Evolutionary conservation across 2,888 invertebrate species (phyloP).

Genomic region (Drosophila hamatofila): DNA sequence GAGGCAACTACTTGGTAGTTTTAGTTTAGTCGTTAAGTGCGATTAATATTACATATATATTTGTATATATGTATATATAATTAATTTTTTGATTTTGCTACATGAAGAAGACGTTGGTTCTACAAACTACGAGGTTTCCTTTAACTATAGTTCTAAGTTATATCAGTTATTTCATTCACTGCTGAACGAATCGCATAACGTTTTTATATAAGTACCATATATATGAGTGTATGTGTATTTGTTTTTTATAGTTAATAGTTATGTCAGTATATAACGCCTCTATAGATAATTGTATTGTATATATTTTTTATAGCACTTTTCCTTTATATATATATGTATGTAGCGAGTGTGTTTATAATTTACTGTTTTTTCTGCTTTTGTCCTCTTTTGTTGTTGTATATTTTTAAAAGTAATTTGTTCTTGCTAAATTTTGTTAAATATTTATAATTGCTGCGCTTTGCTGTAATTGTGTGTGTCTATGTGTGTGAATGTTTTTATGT

Average conservation of each 20-base stretch:
- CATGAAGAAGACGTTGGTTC: slow-evolving; percentile 55
- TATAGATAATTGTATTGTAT: slow-evolving; percentile 32
- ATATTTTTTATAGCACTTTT: slow-evolving; percentile 50
- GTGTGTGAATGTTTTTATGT: slow-evolving; percentile 1
- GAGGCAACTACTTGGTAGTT: slow-evolving; percentile 79
- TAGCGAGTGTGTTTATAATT: slow-evolving; percentile 17
- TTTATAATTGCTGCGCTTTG: slow-evolving; percentile 29
- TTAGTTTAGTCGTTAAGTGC: slow-evolving; percentile 68
- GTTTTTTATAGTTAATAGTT: not conserved
- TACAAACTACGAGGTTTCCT: slow-evolving; percentile 77
- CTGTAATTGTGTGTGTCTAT: slow-evolving; percentile 24
- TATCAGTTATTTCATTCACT: slow-evolving; percentile 44
- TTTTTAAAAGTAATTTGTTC: slow-evolving; percentile 73
- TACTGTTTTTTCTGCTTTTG: slow-evolving; percentile 1
- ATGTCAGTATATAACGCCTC: slow-evolving; percentile 48
- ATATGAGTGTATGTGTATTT: slow-evolving; percentile 6
- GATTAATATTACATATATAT: slow-evolving; percentile 50
- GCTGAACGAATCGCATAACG: slow-evolving; percentile 66
- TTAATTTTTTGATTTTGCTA: slow-evolving; percentile 54
- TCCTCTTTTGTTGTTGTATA: slow-evolving; percentile 56
- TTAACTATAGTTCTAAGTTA: slow-evolving; percentile 69
- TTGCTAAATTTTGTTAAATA: slow-evolving; percentile 52
- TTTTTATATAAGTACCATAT: slow-evolving; percentile 47
- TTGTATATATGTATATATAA: slow-evolving; percentile 19
- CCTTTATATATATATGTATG: slow-evolving; percentile 31